Evolutionary conservation across 1,140 invertebrate species (phyloP), one percentile per base, ranked within the genome.

Genomic region (Megalonaias nervosa): DNA sequence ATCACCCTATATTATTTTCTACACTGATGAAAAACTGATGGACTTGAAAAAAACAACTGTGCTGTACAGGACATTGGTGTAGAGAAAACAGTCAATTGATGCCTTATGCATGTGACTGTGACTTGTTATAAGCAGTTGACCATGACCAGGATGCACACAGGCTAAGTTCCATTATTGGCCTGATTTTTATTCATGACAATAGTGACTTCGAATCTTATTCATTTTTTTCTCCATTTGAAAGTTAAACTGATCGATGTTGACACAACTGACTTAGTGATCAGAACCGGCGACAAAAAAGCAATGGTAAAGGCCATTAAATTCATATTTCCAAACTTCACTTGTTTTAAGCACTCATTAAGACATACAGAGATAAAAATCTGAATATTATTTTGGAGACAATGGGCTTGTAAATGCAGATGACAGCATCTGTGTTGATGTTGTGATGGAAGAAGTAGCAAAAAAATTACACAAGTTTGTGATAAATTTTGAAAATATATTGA

Each of bases 401-500:
- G 74, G 79, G 5, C 19, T 80, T 12, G 55, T 75, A 2, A 71
- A 72, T 61, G 64, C 59, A 19, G 70, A 73, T 55, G 79, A 80
- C 69, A 67, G 67, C 17, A 71, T 80, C 23, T 75, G 69, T 55
- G 76, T 76, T 68, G 79, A 77, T 2, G 75, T 62, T 31, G 76
- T 69, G 61, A 76, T 59, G 73, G 70, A 67, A 15, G 56, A 68
- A n/a, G 19, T 80, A 6, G 78, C 67, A 64, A 3, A 56, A 17
- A 58, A 31, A 66, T 58, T 9, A 38, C 48, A 23, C 23, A 71
- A 31, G 23, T 67, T 65, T 75, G n/a, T 19, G 66, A 71, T 15
- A 77, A 76, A 21, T 81, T 81, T 66, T 21, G 59, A 21, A 76
- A 74, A 71, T 77, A 81, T 64, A n/a, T n/a, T n/a, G n/a, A n/a